A percentile compares a stretch with the other conserved stretches of the same genome.
Conservation (phyloP, 2,113 vertebrate genomes). For the Phaethornis superciliosus region DNA sequence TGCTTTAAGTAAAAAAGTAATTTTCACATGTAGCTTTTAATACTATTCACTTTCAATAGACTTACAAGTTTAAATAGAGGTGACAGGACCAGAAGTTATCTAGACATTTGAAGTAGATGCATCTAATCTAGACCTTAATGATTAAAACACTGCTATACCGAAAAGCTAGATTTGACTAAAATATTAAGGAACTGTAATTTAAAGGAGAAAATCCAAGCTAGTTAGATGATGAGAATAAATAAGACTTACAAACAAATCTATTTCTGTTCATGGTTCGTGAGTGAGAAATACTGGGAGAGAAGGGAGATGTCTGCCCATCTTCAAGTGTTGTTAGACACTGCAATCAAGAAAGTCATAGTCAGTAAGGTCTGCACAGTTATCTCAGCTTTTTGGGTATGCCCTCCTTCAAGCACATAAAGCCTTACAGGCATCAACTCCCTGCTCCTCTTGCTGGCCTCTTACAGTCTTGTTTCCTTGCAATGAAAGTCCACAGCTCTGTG, state of each 20-base stretch:
- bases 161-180: background rate
- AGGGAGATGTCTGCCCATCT: background rate
- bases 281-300: background rate
- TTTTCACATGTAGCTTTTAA: background rate
- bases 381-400: background rate
- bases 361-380: background rate
- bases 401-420: background rate
- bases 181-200: background rate
- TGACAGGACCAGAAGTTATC: background rate
- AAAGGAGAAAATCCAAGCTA: constrained; percentile 1
- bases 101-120: background rate
- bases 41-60: background rate
- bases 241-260: background rate
- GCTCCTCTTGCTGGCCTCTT: background rate
- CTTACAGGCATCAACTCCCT: background rate
- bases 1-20: background rate
- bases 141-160: background rate
- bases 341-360: background rate
- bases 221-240: background rate
- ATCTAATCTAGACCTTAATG: background rate
- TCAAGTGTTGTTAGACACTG: background rate
- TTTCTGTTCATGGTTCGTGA: background rate
- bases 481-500: background rate
- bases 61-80: background rate
- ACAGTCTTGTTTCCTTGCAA: background rate